These are phyloP conservation scores for Ochotona princeps DNA, from an alignment of 2,113 vertebrate genomes.

Conservation along the genomic window DNA sequence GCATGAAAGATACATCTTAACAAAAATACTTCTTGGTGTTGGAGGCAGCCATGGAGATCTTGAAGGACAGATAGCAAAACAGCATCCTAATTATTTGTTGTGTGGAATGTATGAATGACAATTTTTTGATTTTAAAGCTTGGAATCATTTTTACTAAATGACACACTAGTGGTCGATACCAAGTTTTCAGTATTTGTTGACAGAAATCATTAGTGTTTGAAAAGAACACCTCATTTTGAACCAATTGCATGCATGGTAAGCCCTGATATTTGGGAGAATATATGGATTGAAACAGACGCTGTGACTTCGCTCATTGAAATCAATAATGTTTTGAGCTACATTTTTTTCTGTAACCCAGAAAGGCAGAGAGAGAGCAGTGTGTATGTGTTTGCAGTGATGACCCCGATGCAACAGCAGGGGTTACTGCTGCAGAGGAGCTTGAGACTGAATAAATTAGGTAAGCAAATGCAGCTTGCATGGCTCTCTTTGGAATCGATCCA, in stretches of 20 bases:
- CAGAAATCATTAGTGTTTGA: background rate
- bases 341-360: background rate
- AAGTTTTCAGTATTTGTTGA: constrained; percentile 17
- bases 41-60: background rate
- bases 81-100: background rate
- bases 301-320: background rate
- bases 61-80: background rate
- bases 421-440: background rate
- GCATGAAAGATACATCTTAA: constrained; percentile 8
- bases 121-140: constrained; percentile 23
- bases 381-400: accelerated
- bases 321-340: background rate
- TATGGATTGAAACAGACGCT: background rate
- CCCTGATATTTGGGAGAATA: background rate
- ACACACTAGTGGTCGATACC: background rate
- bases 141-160: background rate
- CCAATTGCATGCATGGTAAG: background rate
- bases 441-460: background rate
- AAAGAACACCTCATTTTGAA: constrained; percentile 23
- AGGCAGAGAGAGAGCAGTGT: background rate
- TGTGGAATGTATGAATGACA: background rate
- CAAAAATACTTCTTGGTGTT: background rate
- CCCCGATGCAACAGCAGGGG: accelerated
- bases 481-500: background rate
- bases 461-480: background rate